These are phyloP conservation scores for Miltochrista miniata DNA, from an alignment of 2,888 invertebrate species.

Conservation along the genomic window DNA sequence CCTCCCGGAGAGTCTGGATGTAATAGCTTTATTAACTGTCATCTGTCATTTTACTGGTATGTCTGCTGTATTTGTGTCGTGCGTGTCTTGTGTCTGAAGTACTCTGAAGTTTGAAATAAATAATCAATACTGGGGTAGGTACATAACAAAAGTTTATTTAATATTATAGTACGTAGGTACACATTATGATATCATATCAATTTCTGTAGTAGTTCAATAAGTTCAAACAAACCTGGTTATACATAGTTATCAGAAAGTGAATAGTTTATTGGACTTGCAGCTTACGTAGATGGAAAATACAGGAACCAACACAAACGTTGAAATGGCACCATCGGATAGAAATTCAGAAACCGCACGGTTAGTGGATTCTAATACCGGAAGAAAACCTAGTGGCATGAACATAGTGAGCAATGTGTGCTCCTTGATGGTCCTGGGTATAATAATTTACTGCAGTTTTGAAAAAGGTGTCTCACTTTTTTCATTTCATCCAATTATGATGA, in stretches of 20 bases:
- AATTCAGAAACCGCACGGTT: conserved; percentile 68
- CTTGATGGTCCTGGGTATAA: conserved; percentile 59
- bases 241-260: neutral
- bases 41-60: no score
- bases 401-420: conserved; percentile 65
- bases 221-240: neutral
- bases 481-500: conserved; percentile 76
- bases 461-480: conserved; percentile 67
- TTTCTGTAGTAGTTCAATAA: no score
- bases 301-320: conserved; percentile 29
- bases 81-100: no score
- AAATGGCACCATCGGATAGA: conserved; percentile 59
- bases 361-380: conserved; percentile 50
- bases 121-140: no score
- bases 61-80: no score
- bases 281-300: conserved; percentile 41
- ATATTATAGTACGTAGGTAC: no score
- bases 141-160: no score
- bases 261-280: neutral
- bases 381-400: conserved; percentile 68
- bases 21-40: no score
- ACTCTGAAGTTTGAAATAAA: no score
- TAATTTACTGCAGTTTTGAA: conserved; percentile 65
- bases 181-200: no score
- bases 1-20: no score